Evolutionary conservation across 2,113 vertebrate genomes (phyloP).

Genomic region (Sylvicapra grimmia): DNA sequence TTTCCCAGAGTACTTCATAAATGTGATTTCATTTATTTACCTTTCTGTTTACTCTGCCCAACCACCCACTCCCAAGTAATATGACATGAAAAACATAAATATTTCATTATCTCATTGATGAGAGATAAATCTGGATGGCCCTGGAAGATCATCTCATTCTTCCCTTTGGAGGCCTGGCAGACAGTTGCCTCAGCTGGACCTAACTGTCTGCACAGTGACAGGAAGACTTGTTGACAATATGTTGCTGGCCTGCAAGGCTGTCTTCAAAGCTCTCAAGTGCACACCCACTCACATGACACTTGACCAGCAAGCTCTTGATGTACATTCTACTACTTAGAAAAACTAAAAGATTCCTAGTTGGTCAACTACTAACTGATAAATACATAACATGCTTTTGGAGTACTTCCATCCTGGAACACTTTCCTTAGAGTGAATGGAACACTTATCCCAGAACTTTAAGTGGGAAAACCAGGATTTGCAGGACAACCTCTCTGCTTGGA

Average conservation of each 20-base stretch:
- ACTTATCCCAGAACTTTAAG: accelerated
- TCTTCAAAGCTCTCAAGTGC: accelerated
- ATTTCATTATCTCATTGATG: background rate
- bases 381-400: too few species aligned
- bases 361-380: background rate
- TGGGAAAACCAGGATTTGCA: background rate
- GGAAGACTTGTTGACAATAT: background rate
- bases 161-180: background rate
- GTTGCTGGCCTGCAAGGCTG: background rate
- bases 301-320: background rate
- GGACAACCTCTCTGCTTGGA: background rate
- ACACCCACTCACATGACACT: background rate
- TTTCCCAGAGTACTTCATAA: background rate
- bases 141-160: background rate
- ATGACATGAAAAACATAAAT: background rate
- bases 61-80: background rate
- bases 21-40: background rate
- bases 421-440: accelerated
- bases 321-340: background rate
- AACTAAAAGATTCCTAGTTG: background rate
- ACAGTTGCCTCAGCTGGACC: background rate
- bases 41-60: background rate
- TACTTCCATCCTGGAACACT: background rate
- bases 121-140: background rate
- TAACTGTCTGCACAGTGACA: background rate